phyloP scores from a whole-genome alignment of 2,888 invertebrate genomes.

The Ramazzottius varieornatus region DNA sequence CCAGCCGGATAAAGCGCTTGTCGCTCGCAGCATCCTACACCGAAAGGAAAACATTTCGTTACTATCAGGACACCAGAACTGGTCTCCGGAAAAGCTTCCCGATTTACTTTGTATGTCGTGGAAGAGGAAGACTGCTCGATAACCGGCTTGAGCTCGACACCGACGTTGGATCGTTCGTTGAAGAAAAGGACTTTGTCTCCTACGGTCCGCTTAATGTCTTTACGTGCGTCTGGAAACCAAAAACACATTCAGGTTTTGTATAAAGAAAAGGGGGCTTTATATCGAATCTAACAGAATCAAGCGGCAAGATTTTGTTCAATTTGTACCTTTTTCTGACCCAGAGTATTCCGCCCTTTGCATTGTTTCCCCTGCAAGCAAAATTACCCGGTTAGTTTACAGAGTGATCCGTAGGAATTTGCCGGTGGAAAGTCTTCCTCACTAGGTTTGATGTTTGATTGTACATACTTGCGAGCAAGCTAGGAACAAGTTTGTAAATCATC shows the following conservation, averaged over 20 bases:
- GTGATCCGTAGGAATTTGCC: too few relatives aligned
- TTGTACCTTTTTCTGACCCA: not conserved
- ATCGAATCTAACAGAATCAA: not conserved
- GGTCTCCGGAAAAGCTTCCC: too few relatives aligned
- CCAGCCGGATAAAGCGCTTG: not conserved
- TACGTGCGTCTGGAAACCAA: not conserved
- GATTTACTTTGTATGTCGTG: too few relatives aligned
- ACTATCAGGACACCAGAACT: too few relatives aligned
- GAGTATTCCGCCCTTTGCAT: not conserved
- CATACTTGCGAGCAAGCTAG: not conserved
- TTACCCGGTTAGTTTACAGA: too few relatives aligned
- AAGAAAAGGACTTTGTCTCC: not conserved
- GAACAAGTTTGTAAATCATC: not conserved
- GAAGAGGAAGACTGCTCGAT: too few relatives aligned
- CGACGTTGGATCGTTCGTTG: not conserved
- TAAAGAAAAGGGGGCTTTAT: not conserved
- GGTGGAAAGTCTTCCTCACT: too few relatives aligned
- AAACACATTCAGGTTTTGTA: not conserved
- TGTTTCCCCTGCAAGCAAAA: not conserved
- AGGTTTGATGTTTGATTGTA: too few relatives aligned
- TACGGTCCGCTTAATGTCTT: not conserved
- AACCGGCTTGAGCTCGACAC: not conserved
- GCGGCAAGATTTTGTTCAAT: too few relatives aligned
- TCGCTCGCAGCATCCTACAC: too few relatives aligned
- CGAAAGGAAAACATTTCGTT: too few relatives aligned